Conservation (phyloP, 2,113 vertebrate genomes). For the Zosterops pallidus region DNA sequence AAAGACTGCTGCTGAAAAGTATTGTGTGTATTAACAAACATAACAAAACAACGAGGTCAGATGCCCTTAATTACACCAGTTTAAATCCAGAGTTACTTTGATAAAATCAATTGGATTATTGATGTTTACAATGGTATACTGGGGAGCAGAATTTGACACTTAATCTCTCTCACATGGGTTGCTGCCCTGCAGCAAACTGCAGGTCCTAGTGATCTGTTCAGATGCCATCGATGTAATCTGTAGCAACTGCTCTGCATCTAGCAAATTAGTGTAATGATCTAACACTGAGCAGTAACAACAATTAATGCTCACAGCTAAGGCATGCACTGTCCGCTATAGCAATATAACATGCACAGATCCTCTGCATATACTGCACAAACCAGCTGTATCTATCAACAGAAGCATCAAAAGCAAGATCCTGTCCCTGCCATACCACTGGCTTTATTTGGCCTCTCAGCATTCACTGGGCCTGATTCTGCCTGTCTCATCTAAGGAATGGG, state of each 20-base stretch:
- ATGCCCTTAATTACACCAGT: slow-evolving; percentile 30
- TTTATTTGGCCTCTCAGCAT: neutral
- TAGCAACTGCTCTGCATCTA: neutral
- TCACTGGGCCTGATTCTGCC: neutral
- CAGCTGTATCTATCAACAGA: neutral
- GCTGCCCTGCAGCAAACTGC: slow-evolving; percentile 10
- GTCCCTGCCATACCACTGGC: neutral
- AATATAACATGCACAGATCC: neutral
- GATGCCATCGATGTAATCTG: neutral
- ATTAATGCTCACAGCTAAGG: neutral
- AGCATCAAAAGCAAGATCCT: neutral
- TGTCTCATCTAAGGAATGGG: neutral
- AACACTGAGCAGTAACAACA: neutral
- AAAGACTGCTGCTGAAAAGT: neutral
- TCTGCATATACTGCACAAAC: neutral
- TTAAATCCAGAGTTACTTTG: slow-evolving; percentile 31
- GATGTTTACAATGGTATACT: slow-evolving; percentile 15
- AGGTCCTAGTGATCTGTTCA: neutral
- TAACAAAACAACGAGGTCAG: neutral
- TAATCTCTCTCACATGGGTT: slow-evolving; percentile 3
- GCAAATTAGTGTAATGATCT: neutral
- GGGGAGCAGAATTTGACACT: slow-evolving; percentile 30
- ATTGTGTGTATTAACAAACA: neutral
- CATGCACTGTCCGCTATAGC: neutral
- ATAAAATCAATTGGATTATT: slow-evolving; percentile 41